A percentile compares a stretch with the other conserved stretches of the same genome.
Evolutionary conservation across 30 jellyfish, hydroid and myxozoan species (phyloP).

Genomic region (Hydractinia symbiolongicarpus): DNA sequence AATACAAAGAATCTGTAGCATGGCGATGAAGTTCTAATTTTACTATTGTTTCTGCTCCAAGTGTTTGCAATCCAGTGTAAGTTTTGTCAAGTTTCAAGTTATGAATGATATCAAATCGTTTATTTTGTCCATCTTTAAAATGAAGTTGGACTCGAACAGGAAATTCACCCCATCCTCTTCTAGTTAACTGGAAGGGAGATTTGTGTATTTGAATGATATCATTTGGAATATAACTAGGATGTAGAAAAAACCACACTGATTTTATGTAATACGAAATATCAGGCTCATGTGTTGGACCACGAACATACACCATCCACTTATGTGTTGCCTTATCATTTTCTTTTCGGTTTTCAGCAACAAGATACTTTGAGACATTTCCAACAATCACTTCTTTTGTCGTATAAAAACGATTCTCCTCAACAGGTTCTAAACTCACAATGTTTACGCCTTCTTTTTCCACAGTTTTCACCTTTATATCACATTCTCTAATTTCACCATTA

Average conservation of each 20-base stretch:
- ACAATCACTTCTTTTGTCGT: constrained; percentile 48
- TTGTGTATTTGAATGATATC: constrained; percentile 67
- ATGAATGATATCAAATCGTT: constrained; percentile 83
- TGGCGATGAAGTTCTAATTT: constrained; percentile 77
- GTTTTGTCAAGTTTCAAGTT: constrained; percentile 80
- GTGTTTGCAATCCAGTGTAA: constrained; percentile 94
- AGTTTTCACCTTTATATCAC: not conserved
- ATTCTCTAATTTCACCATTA: not conserved
- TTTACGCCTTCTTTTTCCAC: constrained; percentile 6
- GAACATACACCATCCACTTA: constrained; percentile 94
- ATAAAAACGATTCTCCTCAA: constrained; percentile 55
- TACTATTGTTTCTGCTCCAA: constrained; percentile 85
- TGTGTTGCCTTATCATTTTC: constrained; percentile 87
- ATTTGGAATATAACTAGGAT: constrained; percentile 96
- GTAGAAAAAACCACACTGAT: constrained; percentile 78
- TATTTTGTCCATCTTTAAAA: constrained; percentile 71
- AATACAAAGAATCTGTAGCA: constrained; percentile 15
- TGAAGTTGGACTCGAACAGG: constrained; percentile 91
- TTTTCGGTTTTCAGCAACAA: constrained; percentile 68
- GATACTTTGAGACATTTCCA: constrained; percentile 87
- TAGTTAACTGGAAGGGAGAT: constrained; percentile 89
- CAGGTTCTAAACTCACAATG: not conserved
- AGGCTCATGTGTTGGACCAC: constrained; percentile 74
- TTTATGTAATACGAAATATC: constrained; percentile 51
- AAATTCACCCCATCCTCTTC: constrained; percentile 99